phyloP scores from a whole-genome alignment of 2,888 invertebrate genomes.

The Spodoptera picta region DNA sequence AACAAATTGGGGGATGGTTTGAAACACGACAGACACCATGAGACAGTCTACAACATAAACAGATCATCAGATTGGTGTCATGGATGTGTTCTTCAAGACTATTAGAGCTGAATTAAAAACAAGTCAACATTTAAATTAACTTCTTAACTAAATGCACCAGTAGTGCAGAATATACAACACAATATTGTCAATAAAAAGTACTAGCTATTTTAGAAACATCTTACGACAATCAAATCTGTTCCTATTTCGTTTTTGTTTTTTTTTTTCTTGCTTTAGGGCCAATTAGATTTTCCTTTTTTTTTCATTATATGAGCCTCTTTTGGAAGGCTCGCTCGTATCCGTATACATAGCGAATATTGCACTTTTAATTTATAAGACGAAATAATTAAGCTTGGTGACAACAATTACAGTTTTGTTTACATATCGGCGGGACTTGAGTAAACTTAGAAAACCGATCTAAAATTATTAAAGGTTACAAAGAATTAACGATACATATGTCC shows the following conservation, averaged over 20 bases:
- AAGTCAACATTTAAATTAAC: conserved; percentile 43
- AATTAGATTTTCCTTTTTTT: neutral
- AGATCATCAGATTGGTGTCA: conserved; percentile 29
- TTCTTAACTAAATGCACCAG: conserved; percentile 37
- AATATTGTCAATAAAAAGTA: conserved; percentile 30
- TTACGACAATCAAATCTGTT: conserved; percentile 11
- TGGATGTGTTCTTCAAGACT: conserved; percentile 12
- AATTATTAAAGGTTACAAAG: too few relatives aligned
- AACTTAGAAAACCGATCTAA: too few relatives aligned
- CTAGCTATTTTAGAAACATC: conserved; percentile 8
- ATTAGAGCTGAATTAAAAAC: conserved; percentile 26
- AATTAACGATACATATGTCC: too few relatives aligned
- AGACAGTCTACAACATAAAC: conserved; percentile 20
- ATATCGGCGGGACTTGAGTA: conserved; percentile 6
- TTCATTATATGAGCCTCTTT: conserved; percentile 30
- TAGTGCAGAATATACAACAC: conserved; percentile 20
- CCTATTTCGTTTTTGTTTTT: conserved; percentile 1
- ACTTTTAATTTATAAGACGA: conserved; percentile 18
- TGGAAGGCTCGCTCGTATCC: conserved; percentile 22
- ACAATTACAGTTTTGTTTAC: conserved; percentile 1
- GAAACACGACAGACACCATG: conserved; percentile 17
- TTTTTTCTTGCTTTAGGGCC: conserved; percentile 7
- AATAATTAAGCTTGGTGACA: conserved; percentile 1
- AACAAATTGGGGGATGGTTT: conserved; percentile 1
- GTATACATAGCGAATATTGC: conserved; percentile 35